Base-by-base conservation (phyloP, 2,888 invertebrate genomes). In the Drymonia ruficornis region DNA sequence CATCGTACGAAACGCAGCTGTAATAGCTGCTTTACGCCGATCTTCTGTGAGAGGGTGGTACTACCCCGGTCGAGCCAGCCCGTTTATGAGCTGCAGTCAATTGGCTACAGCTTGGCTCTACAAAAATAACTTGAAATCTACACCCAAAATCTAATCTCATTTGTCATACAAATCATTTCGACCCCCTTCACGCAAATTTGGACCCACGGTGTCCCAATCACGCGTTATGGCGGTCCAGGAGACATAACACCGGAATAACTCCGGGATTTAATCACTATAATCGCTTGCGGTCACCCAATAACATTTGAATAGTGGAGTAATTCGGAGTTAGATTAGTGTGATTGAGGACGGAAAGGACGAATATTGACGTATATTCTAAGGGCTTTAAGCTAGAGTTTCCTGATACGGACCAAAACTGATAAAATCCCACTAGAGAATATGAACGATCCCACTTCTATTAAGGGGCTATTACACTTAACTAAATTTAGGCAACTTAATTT, bases 231-330 rank as follows among this genome's bases (percentile, higher is more conserved):
- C 28, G 46, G 46, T 46, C 44, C 46, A 29, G 42, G 12, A 29
- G 16, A 46, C 29, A 29, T 46, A 46, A 28, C 46, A 29, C 46
- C 16, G 28, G 29, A 29, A 29, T 46, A 46, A 29, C n/a, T 29
- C 46, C n/a, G 8, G 29, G 15, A 28, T 13, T 47, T 47, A 31
- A 47, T 47, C 34, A 47, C 18, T 34, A 34, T 47, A 47, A 47
- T 34, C 47, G 18, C 47, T 47, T 47, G 31, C 47, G 34, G 47
- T 34, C 47, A 47, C 31, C 47, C 34, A 13, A 47, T 47, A 47
- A 31, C 47, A 34, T 47, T 47, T 47, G 34, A 34, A 47, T 47
- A 29, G 29, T 18, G 18, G 5, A 34, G 18, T 47, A 45, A 45
- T 34, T 13, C 12, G 7, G 34, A 47, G 31, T 47, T 47, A 18